A percentile compares a stretch with the other conserved stretches of the same genome.
Conservation (phyloP, 2,888 invertebrate genomes). For the Drosophila robusta region DNA sequence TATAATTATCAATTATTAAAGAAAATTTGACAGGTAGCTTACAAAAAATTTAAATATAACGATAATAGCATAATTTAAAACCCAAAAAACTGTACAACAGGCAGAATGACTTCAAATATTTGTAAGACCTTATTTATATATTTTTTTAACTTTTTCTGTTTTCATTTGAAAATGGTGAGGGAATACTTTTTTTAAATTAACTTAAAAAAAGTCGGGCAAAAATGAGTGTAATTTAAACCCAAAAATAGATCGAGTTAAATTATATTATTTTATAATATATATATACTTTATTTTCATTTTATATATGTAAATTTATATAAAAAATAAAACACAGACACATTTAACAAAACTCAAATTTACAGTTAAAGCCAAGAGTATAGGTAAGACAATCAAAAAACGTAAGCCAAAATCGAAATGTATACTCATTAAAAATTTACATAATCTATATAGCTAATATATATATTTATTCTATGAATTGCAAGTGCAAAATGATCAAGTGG, state of each 20-base stretch:
- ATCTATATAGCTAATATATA: conserved; percentile 28
- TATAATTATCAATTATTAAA: no score
- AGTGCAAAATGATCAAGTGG: conserved; percentile 49
- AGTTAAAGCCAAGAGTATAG: conserved; percentile 58
- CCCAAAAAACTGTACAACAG: no score
- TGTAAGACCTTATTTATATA: neutral
- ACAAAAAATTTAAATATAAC: neutral
- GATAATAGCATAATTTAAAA: no score
- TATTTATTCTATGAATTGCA: conserved; percentile 39
- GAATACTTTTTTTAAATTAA: neutral
- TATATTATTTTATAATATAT: neutral
- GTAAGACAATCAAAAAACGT: conserved; percentile 57
- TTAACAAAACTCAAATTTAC: conserved; percentile 54
- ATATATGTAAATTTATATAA: conserved; percentile 2
- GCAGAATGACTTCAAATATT: no score
- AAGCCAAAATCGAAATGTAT: conserved; percentile 46
- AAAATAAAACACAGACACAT: conserved; percentile 29
- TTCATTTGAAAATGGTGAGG: neutral
- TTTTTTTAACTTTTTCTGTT: neutral
- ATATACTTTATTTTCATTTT: conserved; percentile 11
- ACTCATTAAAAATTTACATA: conserved; percentile 25
- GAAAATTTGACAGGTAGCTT: no score
- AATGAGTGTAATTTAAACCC: neutral
- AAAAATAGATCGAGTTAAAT: neutral
- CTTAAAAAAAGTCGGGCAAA: neutral